A percentile compares a stretch with the other conserved stretches of the same genome.
Conservation (phyloP, 1,140 invertebrate species). For the Drosophila obscura region DNA sequence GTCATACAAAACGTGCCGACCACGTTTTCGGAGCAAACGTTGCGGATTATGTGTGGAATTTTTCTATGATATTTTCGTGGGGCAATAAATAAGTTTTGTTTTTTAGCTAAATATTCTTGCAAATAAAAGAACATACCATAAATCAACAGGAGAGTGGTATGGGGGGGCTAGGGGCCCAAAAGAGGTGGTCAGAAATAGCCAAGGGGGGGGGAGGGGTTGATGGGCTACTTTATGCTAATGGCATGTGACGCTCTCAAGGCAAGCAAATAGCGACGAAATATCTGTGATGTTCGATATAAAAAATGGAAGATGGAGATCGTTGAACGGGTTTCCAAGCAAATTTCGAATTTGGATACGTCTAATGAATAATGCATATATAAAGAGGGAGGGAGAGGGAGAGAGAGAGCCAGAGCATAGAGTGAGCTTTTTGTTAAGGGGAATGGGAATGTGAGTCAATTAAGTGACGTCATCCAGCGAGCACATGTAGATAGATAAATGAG, state of each 20-base stretch:
- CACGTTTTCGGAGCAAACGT: constrained; percentile 44
- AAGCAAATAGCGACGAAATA: constrained; percentile 34
- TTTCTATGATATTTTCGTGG: constrained; percentile 45
- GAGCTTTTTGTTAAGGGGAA: background rate
- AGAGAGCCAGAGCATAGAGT: constrained; percentile 4
- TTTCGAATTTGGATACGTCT: constrained; percentile 41
- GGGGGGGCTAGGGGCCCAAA: background rate
- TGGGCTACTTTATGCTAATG: constrained; percentile 76
- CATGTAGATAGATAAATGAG: constrained; percentile 44
- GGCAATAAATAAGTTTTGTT: constrained; percentile 54
- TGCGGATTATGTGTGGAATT: constrained; percentile 55
- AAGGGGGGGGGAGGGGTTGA: background rate
- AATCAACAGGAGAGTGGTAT: constrained; percentile 12
- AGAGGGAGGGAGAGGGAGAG: background rate
- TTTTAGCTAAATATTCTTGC: constrained; percentile 28
- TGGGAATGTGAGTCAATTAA: constrained; percentile 50
- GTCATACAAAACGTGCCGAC: constrained; percentile 57
- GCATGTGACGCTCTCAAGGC: constrained; percentile 67
- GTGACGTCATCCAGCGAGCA: constrained; percentile 62
- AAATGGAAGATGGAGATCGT: constrained; percentile 27
- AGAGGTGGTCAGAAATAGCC: constrained; percentile 53
- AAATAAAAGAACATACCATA: constrained; percentile 57
- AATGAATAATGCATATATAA: constrained; percentile 68
- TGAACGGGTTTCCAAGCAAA: constrained; percentile 40
- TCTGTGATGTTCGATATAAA: constrained; percentile 12